A percentile compares a stretch with the other conserved stretches of the same genome.
Conservation (phyloP, 2,888 invertebrate genomes). For the Colostygia pectinataria region DNA sequence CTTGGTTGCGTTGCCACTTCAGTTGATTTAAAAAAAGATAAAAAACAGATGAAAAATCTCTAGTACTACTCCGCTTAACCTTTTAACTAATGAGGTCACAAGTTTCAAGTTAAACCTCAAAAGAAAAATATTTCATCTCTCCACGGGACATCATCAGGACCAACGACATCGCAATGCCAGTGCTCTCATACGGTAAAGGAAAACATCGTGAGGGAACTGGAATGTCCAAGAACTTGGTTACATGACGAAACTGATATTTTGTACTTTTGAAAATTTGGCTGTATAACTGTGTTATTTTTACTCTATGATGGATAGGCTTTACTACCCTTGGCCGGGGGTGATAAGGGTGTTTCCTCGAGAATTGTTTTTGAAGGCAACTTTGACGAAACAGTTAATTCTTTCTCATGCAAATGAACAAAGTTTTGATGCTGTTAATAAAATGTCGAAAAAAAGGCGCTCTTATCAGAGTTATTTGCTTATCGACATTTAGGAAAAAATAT, state of each 20-base stretch:
- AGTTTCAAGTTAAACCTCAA: too few species aligned
- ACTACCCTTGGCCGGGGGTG: slow-evolving; percentile 8
- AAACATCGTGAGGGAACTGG: too few species aligned
- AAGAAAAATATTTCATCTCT: too few species aligned
- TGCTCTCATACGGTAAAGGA: too few species aligned
- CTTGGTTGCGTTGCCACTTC: too few species aligned
- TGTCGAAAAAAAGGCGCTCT: slow-evolving; percentile 1
- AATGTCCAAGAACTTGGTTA: too few species aligned
- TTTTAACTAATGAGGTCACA: too few species aligned
- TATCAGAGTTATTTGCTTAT: slow-evolving; percentile 2
- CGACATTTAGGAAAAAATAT: slow-evolving; percentile 6
- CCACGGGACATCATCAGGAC: too few species aligned
- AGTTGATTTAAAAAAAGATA: too few species aligned
- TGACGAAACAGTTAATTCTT: slow-evolving; percentile 17
- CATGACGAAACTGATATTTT: background rate
- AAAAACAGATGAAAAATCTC: too few species aligned
- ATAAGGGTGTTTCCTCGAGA: slow-evolving; percentile 11
- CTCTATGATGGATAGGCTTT: slow-evolving; percentile 8
- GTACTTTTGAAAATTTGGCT: background rate
- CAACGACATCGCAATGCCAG: too few species aligned
- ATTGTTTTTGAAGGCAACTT: slow-evolving; percentile 21
- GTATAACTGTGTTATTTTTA: background rate
- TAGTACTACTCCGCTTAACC: too few species aligned
- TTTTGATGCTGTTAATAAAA: slow-evolving; percentile 20
- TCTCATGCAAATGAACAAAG: slow-evolving; percentile 24